phyloP scores from a whole-genome alignment of 2,888 invertebrate species.

The Stomorhina lunata region DNA sequence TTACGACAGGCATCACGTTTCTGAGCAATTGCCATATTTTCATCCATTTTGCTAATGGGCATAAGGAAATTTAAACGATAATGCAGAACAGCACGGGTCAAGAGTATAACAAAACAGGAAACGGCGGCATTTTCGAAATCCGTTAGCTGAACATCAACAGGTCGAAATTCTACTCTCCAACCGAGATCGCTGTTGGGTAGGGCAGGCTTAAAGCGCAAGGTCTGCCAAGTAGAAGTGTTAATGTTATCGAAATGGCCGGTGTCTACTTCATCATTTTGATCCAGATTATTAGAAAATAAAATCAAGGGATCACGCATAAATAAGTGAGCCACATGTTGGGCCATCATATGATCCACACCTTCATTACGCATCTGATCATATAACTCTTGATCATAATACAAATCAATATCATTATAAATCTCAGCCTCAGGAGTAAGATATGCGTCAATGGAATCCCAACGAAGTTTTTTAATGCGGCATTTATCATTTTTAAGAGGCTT shows the following conservation, averaged over 20 bases:
- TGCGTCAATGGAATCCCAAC: conserved; percentile 98
- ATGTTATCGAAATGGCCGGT: conserved; percentile 99
- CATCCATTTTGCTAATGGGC: conserved; percentile 98
- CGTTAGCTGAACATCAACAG: conserved; percentile 98
- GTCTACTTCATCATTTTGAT: conserved; percentile 95
- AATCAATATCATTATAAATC: conserved; percentile 95
- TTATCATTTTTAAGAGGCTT: conserved; percentile 86
- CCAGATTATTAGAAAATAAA: conserved; percentile 94
- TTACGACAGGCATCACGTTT: conserved; percentile 91
- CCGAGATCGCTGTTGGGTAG: conserved; percentile 98
- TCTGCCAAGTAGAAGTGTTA: conserved; percentile 99
- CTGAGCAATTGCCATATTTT: conserved; percentile 98
- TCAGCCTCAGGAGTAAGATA: conserved; percentile 95
- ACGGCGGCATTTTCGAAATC: conserved; percentile 99
- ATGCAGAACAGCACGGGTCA: conserved; percentile 97
- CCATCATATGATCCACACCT: conserved; percentile 95
- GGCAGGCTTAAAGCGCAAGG: conserved; percentile 99
- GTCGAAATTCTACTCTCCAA: conserved; percentile 99
- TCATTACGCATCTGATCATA: conserved; percentile 91
- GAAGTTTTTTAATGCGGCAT: conserved; percentile 93
- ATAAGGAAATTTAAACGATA: conserved; percentile 97
- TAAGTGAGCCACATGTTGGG: conserved; percentile 97
- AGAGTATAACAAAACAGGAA: conserved; percentile 97
- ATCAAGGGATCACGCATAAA: conserved; percentile 99
- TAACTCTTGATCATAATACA: conserved; percentile 91